Conservation (phyloP, 2,888 invertebrate genomes). For the Tineola bisselliella region DNA sequence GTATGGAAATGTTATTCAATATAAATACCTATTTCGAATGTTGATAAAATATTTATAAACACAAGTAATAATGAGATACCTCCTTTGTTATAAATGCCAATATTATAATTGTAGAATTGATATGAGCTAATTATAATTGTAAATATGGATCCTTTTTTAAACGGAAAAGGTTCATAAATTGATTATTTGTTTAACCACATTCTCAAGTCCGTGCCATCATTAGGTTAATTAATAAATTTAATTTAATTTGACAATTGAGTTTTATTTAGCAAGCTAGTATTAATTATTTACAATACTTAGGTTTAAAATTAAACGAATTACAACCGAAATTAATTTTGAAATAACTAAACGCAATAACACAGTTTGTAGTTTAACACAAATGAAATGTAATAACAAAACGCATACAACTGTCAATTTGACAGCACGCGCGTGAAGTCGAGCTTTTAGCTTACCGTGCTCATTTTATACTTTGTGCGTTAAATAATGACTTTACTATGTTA, state of each 20-base stretch:
- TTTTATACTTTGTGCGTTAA: background rate
- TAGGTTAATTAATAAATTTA: background rate
- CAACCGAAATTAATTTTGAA: too few species aligned
- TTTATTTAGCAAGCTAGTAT: too few species aligned
- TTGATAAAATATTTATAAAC: background rate
- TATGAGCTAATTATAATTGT: background rate
- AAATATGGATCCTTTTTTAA: background rate
- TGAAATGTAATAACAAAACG: background rate
- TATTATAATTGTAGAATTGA: background rate
- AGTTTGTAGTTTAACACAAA: too few species aligned
- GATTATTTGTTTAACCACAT: background rate
- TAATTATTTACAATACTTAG: too few species aligned
- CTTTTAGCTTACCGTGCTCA: background rate
- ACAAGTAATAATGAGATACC: too few species aligned
- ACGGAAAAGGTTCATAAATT: background rate
- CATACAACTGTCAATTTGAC: background rate
- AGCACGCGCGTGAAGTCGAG: background rate
- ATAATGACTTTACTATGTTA: background rate
- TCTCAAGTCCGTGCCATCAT: background rate
- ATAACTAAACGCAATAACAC: too few species aligned
- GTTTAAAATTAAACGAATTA: too few species aligned
- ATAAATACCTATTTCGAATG: too few species aligned
- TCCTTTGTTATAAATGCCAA: background rate
- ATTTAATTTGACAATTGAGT: too few species aligned
- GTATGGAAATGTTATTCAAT: background rate